These are phyloP conservation scores for Alethe diademata DNA, from an alignment of 2,113 vertebrate species.

Conservation along the genomic window DNA sequence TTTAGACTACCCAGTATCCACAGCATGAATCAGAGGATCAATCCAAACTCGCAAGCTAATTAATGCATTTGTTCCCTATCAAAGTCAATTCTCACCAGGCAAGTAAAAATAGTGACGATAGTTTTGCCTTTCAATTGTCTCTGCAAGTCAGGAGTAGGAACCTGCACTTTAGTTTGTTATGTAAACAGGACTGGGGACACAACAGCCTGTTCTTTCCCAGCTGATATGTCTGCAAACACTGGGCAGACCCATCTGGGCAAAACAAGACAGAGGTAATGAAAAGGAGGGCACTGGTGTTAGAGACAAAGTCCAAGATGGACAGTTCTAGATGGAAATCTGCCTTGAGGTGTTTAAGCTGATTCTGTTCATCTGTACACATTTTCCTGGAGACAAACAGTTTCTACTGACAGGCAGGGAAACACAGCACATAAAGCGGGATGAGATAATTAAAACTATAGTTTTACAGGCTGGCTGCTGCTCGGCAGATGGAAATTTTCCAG, in stretches of 20 bases:
- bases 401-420: neutral
- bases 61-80: neutral
- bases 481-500: neutral
- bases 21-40: neutral
- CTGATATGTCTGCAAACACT: neutral
- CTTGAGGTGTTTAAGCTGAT: neutral
- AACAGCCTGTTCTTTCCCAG: neutral
- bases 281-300: neutral
- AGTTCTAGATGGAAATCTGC: neutral
- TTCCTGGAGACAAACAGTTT: neutral
- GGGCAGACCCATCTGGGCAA: neutral
- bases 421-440: neutral
- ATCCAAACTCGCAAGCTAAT: neutral
- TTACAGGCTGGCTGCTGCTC: neutral
- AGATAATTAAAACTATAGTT: neutral
- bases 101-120: rapidly evolving
- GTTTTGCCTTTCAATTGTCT: neutral
- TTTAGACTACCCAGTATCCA: neutral
- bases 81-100: neutral
- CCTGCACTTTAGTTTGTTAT: neutral
- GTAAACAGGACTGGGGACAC: neutral
- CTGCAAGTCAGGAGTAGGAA: neutral
- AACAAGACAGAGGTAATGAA: neutral
- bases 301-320: neutral
- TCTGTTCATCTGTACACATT: neutral